A percentile compares a stretch with the other conserved stretches of the same genome.
These are phyloP conservation scores for Platyrinchus mystaceus DNA, from an alignment of 2,797 vertebrate species.

Conservation along the genomic window DNA sequence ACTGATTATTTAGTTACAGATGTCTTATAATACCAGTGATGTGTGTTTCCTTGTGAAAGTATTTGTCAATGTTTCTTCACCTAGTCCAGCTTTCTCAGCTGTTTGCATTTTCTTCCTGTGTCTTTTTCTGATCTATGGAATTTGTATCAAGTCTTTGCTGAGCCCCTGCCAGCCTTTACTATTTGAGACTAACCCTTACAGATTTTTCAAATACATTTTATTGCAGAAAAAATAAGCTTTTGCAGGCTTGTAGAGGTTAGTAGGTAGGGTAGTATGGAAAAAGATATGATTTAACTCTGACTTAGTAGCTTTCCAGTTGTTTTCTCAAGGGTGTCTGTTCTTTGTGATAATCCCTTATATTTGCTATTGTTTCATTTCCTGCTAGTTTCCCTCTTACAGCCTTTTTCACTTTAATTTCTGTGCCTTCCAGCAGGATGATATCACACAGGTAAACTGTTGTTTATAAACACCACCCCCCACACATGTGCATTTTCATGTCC, in stretches of 20 bases:
- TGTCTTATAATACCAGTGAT: not conserved
- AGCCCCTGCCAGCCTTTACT: not conserved
- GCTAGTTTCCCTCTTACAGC: constrained; percentile 56
- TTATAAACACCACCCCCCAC: not conserved
- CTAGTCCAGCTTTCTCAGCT: not conserved
- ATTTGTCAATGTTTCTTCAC: not conserved
- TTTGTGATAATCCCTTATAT: constrained; percentile 48
- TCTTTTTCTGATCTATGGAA: not conserved
- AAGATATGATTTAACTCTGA: not conserved
- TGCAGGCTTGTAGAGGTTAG: not conserved
- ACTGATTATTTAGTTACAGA: not conserved
- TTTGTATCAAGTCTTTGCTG: not conserved
- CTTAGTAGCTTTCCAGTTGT: not conserved
- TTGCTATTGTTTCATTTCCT: constrained; percentile 52
- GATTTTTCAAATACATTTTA: not conserved
- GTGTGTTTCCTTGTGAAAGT: not conserved
- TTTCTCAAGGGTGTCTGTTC: constrained; percentile 9
- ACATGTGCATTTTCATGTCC: not conserved
- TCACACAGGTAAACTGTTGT: constrained; percentile 57
- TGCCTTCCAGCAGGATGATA: constrained; percentile 64
- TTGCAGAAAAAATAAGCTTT: not conserved
- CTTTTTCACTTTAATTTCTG: constrained; percentile 65
- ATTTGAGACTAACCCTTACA: not conserved
- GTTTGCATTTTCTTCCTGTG: not conserved
- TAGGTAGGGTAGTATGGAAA: not conserved